Evolutionary conservation across 1,140 invertebrate species (phyloP), one percentile per base, ranked within the genome.

Genomic region (Limonius californicus): DNA sequence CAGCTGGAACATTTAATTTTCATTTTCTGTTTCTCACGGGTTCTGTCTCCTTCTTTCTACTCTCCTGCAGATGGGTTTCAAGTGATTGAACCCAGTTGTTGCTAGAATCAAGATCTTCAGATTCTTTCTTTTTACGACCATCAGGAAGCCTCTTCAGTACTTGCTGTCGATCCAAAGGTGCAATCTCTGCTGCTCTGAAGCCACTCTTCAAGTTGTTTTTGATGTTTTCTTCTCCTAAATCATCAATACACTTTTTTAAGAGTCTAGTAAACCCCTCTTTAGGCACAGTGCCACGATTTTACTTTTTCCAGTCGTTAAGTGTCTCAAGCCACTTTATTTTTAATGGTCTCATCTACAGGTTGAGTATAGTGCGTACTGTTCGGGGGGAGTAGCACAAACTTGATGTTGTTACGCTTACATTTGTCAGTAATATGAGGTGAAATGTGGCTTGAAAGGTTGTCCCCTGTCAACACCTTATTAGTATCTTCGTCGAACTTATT

Each of bases 31-130:
- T 4, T 45, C 42, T 14, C 16, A 15, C 11, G 8, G 4, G 9
- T 56, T 12, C 23, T 15, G 14, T 30, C 21, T 55, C 30, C 8
- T 30, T 55, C 30, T 27, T 4, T 32, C n/a, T n/a, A 55, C 21
- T 55, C 21, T 32, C 16, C 27, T 30, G 19, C 2, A 32, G 54
- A 53, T 16, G 20, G 12, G 16, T 20, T 53, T 53, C 6, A 53
- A 53, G 20, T 16, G n/a, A 1, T 16, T 53, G 47, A 53, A 53
- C 47, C 47, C 47, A 53, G 47, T 6, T 53, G 12, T 53, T 53
- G 47, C 7, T 19, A 27, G 47, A 53, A 15, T 53, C 18, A 53
- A 53, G 14, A 53, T 32, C 27, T 32, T 32, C 27, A 32, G 11
- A 6, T 32, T 32, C 27, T 32, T 4, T 32, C 27, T 19, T 20